Percentiles rank a stretch among this genome's conserved stretches.
phyloP scores from a whole-genome alignment of 2,113 vertebrate species.

The Syrmaticus mikado region DNA sequence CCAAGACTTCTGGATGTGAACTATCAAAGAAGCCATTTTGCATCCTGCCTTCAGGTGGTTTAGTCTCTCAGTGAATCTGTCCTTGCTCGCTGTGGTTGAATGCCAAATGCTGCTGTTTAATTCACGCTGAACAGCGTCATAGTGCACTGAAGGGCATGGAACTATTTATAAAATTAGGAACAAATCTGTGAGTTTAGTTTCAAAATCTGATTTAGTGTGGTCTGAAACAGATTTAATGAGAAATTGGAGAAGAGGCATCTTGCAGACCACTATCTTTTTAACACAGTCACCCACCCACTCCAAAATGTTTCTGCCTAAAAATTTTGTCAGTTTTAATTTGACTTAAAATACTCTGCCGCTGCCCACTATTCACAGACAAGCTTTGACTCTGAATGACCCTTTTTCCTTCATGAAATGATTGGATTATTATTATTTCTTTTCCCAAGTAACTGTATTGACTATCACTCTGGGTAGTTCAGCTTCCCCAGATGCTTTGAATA shows the following conservation, averaged over 20 bases:
- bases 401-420: background rate
- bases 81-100: background rate
- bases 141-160: background rate
- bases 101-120: background rate
- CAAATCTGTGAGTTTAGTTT: background rate
- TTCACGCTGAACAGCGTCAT: background rate
- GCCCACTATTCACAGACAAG: background rate
- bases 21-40: background rate
- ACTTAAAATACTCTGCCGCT: background rate
- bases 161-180: background rate
- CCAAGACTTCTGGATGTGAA: background rate
- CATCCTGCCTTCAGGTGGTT: background rate
- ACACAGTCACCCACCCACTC: background rate
- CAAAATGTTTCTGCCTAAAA: background rate
- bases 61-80: background rate
- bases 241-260: background rate
- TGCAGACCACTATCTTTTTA: background rate
- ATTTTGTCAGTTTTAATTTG: background rate
- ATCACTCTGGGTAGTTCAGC: background rate
- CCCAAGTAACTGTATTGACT: background rate
- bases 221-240: background rate
- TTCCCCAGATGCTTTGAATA: background rate
- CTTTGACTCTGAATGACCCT: background rate
- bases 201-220: background rate
- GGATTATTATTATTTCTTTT: background rate